Base-by-base conservation (phyloP, 2,113 vertebrate species). In the Hippocampus comes region DNA sequence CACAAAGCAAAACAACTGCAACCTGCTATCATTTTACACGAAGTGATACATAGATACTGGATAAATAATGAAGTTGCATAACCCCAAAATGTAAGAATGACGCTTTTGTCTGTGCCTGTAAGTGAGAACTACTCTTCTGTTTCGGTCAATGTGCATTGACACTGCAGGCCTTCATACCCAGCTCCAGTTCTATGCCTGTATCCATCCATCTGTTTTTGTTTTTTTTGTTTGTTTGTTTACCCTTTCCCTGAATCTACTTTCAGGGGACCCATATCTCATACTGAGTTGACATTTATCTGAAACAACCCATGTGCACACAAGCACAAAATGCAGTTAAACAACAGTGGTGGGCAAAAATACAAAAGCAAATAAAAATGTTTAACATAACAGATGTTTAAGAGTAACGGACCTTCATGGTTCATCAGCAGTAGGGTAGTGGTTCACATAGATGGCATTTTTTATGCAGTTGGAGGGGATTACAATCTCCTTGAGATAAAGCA, bases 1-100 rank as follows among this genome's bases (percentile, higher is more conserved):
- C 72, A 66, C 78, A 82, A 84, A 83, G 63, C 83, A 86, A 82
- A 86, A 84, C 82, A 87, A 84, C 71, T 43, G 72, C 80, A 71
- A 64, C 69, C 30, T 72, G 70, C 70, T 74, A 84, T 89, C 83
- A 18, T 43, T 69, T 90, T 86, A 87, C 87, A 85, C 1, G 53
- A 76, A 81, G 75, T 64, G 79, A 79, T 76, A 74, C 78, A 73
- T 72, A 78, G 82, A 76, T 59, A 73, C 76, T 78, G 53, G 72
- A 72, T 87, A 74, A 88, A 86, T 87, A 88, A 85, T 88, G 56
- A 78, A 86, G 64, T 76, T 67, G 73, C 65, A 55, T 27, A 1
- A 66, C 78, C 77, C 74, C 68, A 48, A 46, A 66, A 46, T 9
- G 12, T 23, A 48, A 25, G n/a, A 63, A 63, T 9, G 12, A 63